A percentile compares a stretch with the other conserved stretches of the same genome.
Conservation (phyloP, 2,888 invertebrate species). For the Nebria salina region DNA sequence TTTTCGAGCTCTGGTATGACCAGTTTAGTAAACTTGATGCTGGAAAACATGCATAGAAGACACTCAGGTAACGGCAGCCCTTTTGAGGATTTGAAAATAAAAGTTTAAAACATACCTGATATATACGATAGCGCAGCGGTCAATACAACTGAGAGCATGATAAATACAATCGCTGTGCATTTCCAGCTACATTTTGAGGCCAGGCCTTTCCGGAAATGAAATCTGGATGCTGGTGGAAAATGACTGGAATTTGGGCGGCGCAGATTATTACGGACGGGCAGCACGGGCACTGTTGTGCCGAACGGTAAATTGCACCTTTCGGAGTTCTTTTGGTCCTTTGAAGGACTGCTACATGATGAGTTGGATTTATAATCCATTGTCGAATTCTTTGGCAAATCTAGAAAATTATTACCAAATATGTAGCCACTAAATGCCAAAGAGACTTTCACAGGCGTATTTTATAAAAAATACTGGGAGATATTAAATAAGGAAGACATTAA, state of each 20-base stretch:
- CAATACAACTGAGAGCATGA: constrained; percentile 83
- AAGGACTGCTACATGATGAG: constrained; percentile 89
- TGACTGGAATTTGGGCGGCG: constrained; percentile 75
- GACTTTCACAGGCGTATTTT: neutral
- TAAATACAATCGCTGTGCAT: constrained; percentile 88
- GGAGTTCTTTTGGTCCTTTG: constrained; percentile 74
- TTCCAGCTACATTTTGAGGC: constrained; percentile 91
- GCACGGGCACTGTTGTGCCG: constrained; percentile 70
- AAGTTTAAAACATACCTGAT: constrained; percentile 72
- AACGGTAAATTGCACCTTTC: constrained; percentile 67
- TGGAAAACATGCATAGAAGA: constrained; percentile 58
- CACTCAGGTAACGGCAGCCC: neutral
- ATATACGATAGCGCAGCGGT: constrained; percentile 87
- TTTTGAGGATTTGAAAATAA: neutral
- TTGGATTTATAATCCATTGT: constrained; percentile 89
- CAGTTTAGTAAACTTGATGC: constrained; percentile 85
- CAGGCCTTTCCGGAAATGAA: constrained; percentile 88
- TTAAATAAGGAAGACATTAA: neutral
- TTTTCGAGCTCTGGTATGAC: constrained; percentile 84
- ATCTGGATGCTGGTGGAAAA: constrained; percentile 78
- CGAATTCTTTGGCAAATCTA: constrained; percentile 90
- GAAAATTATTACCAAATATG: constrained; percentile 54
- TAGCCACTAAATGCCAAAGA: neutral
- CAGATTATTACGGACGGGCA: constrained; percentile 79
- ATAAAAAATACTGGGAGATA: neutral